Percentiles rank a stretch among this genome's conserved stretches.
phyloP scores from a whole-genome alignment of 1,140 invertebrate genomes.

The Zeugodacus cucurbitae region DNA sequence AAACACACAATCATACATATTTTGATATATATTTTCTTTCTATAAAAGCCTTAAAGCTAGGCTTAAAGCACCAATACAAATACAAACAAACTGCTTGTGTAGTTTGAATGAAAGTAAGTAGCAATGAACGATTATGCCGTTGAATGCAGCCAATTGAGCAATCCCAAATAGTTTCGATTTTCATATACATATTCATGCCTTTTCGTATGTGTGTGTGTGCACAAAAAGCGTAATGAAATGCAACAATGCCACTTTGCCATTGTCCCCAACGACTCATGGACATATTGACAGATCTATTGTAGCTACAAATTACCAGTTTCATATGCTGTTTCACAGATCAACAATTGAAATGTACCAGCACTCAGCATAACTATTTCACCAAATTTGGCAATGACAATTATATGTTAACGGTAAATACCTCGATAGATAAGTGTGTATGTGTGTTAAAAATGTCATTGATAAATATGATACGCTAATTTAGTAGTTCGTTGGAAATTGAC shows the following conservation, averaged over 20 bases:
- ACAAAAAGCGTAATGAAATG: neutral
- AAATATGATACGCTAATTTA: neutral
- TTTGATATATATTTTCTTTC: neutral
- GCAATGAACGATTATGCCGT: conserved; percentile 6
- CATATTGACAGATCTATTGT: neutral
- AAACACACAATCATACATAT: neutral
- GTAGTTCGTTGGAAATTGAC: neutral
- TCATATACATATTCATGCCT: neutral
- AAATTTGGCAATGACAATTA: neutral
- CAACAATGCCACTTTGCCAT: neutral
- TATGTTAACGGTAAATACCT: neutral
- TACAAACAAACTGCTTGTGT: neutral
- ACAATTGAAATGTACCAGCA: neutral
- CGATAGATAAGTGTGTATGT: neutral
- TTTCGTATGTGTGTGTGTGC: no score
- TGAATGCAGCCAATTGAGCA: neutral
- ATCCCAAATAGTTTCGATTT: neutral
- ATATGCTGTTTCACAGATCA: neutral
- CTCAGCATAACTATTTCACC: neutral
- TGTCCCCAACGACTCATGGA: neutral
- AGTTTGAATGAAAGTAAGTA: conserved; percentile 7
- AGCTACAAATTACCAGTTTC: neutral
- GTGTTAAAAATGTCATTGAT: neutral
- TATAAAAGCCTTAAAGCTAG: neutral
- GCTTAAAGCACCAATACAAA: neutral